Conservation (phyloP, 1,140 invertebrate species). For the Samia ricini region DNA sequence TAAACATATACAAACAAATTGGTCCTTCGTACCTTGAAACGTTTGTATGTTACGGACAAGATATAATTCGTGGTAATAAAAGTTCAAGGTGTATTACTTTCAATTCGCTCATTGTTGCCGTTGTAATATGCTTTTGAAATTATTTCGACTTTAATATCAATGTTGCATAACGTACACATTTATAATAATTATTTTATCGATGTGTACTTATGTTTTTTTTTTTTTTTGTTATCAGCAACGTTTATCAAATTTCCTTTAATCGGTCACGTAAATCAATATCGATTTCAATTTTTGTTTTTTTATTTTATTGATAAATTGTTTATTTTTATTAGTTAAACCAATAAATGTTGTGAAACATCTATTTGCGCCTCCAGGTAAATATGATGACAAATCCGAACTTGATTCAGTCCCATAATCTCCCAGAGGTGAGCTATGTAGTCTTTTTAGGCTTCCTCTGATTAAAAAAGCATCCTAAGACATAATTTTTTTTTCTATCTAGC, state of each 20-base stretch:
- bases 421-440: no score
- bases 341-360: no score
- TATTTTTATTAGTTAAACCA: no score
- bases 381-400: no score
- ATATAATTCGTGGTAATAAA: slow-evolving; percentile 16
- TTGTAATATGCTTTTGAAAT: slow-evolving; percentile 11
- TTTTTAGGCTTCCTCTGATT: no score
- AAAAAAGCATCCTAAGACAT: no score
- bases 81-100: slow-evolving; percentile 32
- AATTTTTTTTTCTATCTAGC: no score
- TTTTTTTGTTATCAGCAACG: neutral
- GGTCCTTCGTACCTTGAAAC: slow-evolving; percentile 7
- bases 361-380: no score
- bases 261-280: no score
- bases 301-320: no score
- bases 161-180: neutral
- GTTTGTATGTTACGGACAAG: slow-evolving; percentile 1
- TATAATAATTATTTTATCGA: neutral
- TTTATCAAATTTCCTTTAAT: neutral
- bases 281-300: no score
- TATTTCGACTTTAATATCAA: neutral
- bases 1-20: neutral
- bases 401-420: no score
- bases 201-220: neutral
- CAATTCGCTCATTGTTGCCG: slow-evolving; percentile 22